Evolutionary conservation across 2,113 vertebrate genomes (phyloP).

Genomic region (Myiozetetes cayanensis): DNA sequence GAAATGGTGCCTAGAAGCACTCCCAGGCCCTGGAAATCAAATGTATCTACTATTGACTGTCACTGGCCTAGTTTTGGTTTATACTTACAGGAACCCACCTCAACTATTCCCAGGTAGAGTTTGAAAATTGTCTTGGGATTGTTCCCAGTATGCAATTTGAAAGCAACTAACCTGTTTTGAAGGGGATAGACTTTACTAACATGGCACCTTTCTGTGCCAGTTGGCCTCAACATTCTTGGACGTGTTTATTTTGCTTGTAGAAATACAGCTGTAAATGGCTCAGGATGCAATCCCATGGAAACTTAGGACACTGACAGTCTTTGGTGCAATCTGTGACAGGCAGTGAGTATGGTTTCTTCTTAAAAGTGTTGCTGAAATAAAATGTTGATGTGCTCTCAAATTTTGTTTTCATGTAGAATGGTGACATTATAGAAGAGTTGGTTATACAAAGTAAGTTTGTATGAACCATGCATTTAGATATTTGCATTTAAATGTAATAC

Average conservation of each 20-base stretch:
- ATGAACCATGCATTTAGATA: neutral
- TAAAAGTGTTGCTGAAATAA: neutral
- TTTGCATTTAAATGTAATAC: neutral
- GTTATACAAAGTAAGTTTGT: neutral
- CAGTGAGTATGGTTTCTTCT: neutral
- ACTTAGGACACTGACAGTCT: neutral
- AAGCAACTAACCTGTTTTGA: neutral
- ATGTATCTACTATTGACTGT: neutral
- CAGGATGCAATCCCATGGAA: neutral
- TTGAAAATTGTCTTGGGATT: neutral
- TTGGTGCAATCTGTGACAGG: neutral
- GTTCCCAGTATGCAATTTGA: neutral
- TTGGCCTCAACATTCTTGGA: neutral
- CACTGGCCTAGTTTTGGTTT: neutral
- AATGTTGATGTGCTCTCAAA: neutral
- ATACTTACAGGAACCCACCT: neutral
- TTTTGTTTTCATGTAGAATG: neutral
- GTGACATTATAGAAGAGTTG: neutral
- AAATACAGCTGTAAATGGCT: neutral
- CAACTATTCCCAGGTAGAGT: neutral
- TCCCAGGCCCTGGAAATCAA: neutral
- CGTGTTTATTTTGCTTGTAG: slow-evolving; percentile 22
- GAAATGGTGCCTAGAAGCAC: neutral
- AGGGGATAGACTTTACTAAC: neutral
- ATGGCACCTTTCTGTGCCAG: neutral